Percentiles rank a stretch among this genome's conserved stretches.
Evolutionary conservation across 2,113 vertebrate species (phyloP).

Genomic region (Morphnarchus princeps): DNA sequence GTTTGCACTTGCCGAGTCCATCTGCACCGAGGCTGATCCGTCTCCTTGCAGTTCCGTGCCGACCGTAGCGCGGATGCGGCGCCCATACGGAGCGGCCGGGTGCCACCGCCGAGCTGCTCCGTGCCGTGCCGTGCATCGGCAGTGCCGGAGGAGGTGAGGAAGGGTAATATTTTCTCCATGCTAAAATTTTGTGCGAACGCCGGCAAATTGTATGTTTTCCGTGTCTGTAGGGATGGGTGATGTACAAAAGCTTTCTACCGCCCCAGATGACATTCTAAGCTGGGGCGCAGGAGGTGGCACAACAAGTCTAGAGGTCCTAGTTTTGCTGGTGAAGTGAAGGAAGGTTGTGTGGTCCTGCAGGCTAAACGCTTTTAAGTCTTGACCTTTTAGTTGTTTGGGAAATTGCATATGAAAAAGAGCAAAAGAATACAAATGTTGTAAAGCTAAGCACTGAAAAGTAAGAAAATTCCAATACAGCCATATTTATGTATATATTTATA

Average conservation of each 20-base stretch:
- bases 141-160: not conserved
- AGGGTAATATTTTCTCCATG: not conserved
- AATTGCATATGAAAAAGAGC: not conserved
- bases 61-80: fast-evolving
- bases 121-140: fast-evolving
- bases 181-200: not conserved
- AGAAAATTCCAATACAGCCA: not conserved
- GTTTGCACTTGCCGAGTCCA: slow-evolving; percentile 36
- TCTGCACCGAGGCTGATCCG: not conserved
- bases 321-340: not conserved
- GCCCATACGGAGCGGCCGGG: not conserved
- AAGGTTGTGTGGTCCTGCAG: not conserved
- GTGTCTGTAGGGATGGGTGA: fast-evolving
- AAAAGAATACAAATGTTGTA: not conserved
- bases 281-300: not conserved
- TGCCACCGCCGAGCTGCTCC: not conserved
- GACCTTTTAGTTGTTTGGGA: not conserved
- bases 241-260: not conserved
- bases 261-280: fast-evolving
- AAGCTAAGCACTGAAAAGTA: not conserved
- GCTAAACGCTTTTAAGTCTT: not conserved
- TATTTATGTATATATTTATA: not conserved
- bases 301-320: not conserved
- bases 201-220: not conserved
- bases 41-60: not conserved